A percentile compares a stretch with the other conserved stretches of the same genome.
Evolutionary conservation across 2,888 invertebrate species (phyloP).

Genomic region (Gymnosoma rotundatum): DNA sequence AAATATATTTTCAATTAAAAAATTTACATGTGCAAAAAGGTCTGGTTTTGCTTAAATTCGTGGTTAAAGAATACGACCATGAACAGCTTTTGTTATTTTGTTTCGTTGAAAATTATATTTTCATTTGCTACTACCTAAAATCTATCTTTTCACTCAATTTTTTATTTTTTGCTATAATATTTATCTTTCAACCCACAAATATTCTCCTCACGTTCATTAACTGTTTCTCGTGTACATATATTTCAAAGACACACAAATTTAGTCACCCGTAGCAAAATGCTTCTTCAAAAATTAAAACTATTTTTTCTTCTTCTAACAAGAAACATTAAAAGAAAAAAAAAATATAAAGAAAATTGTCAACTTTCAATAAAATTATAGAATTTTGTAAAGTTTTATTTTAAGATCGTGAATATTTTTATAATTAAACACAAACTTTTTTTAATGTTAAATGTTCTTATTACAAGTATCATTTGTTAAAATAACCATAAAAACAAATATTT

Average conservation of each 20-base stretch:
- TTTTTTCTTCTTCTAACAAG: neutral
- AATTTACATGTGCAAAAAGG: too few relatives aligned
- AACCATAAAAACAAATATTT: conserved; percentile 30
- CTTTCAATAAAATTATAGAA: conserved; percentile 29
- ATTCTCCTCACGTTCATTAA: conserved; percentile 15
- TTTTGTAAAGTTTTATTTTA: conserved; percentile 13
- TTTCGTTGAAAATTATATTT: too few relatives aligned
- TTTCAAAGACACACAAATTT: conserved; percentile 38
- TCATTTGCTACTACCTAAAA: too few relatives aligned
- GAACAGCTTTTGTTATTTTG: too few relatives aligned
- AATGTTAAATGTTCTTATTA: neutral
- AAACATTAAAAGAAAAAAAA: neutral
- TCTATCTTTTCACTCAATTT: too few relatives aligned
- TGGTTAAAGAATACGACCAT: too few relatives aligned
- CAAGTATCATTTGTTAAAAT: conserved; percentile 35
- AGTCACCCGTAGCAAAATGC: conserved; percentile 41
- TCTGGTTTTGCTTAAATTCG: too few relatives aligned
- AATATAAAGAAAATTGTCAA: conserved; percentile 36
- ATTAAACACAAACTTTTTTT: conserved; percentile 8
- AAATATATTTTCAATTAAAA: too few relatives aligned
- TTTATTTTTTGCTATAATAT: neutral
- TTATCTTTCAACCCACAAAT: neutral
- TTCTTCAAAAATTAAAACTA: neutral
- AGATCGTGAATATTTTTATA: conserved; percentile 33
- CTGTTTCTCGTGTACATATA: conserved; percentile 27